Evolutionary conservation across 2,888 invertebrate genomes (phyloP).

Genomic region (Drosophila yooni): DNA sequence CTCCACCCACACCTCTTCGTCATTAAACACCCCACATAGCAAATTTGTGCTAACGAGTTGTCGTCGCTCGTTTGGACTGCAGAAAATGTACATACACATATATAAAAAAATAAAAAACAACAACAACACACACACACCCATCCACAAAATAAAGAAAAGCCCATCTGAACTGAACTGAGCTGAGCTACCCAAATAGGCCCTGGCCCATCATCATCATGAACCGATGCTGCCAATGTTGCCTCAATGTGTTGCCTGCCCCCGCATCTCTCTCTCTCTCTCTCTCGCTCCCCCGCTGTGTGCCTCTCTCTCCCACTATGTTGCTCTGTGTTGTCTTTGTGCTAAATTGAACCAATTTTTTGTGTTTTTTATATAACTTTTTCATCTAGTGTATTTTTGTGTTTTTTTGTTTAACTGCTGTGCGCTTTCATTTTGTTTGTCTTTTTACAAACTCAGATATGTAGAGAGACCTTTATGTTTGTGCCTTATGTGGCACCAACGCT

Average conservation of each 20-base stretch:
- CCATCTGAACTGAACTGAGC: conserved; percentile 34
- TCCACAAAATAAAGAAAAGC: conserved; percentile 30
- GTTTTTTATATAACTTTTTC: conserved; percentile 45
- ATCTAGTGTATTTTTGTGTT: conserved; percentile 23
- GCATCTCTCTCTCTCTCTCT: not conserved
- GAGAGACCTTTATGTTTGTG: conserved; percentile 43
- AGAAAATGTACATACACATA: conserved; percentile 18
- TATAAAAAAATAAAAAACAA: not conserved
- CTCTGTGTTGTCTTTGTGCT: conserved; percentile 71
- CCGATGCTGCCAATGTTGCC: conserved; percentile 56
- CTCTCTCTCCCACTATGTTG: not conserved
- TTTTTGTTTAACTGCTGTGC: conserved; percentile 48
- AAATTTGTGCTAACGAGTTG: conserved; percentile 80
- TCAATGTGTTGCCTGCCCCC: conserved; percentile 14
- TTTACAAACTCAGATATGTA: conserved; percentile 35
- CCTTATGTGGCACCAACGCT: conserved; percentile 48
- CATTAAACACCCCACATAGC: conserved; percentile 57
- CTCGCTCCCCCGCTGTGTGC: too few relatives aligned
- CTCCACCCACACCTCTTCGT: not conserved
- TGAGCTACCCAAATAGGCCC: conserved; percentile 50
- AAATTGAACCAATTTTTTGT: conserved; percentile 77
- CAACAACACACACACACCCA: conserved; percentile 5
- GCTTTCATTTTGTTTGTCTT: conserved; percentile 74
- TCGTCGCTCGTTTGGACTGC: conserved; percentile 61
- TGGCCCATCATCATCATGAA: conserved; percentile 31